A percentile compares a stretch with the other conserved stretches of the same genome.
phyloP scores from a whole-genome alignment of 1,140 invertebrate genomes.

The Diploscapter pachys region DNA sequence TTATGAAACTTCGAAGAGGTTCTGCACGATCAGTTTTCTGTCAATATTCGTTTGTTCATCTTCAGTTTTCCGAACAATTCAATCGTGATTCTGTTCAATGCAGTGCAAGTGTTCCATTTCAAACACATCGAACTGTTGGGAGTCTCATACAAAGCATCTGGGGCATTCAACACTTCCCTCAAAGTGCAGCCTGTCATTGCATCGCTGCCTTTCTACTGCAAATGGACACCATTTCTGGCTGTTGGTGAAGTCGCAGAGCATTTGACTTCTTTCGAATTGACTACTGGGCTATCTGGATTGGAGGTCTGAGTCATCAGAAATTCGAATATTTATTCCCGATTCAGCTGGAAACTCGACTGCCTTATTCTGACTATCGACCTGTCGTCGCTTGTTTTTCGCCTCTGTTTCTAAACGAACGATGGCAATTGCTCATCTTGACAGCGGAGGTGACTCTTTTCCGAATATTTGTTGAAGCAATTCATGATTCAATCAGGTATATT shows the following conservation, averaged over 20 bases:
- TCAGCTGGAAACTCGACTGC: constrained; percentile 42
- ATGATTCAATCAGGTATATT: constrained; percentile 40
- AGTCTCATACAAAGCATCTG: constrained; percentile 37
- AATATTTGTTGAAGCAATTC: background rate
- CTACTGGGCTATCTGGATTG: constrained; percentile 5
- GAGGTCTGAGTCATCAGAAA: background rate
- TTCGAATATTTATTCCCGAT: constrained; percentile 26
- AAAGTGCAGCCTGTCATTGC: constrained; percentile 34
- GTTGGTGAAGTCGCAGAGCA: constrained; percentile 18
- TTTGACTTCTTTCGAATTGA: constrained; percentile 17
- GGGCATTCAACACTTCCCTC: constrained; percentile 35
- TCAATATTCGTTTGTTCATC: background rate
- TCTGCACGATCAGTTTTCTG: too few relatives aligned
- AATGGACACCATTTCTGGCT: constrained; percentile 39
- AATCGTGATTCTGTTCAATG: constrained; percentile 50
- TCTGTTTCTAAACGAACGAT: constrained; percentile 54
- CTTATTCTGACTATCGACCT: constrained; percentile 26
- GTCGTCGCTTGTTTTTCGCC: constrained; percentile 55
- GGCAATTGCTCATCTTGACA: constrained; percentile 52
- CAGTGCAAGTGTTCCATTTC: constrained; percentile 44
- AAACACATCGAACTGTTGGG: constrained; percentile 32
- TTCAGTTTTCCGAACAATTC: constrained; percentile 48
- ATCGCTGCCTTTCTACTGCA: constrained; percentile 41
- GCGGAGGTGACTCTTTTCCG: constrained; percentile 10
- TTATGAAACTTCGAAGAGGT: constrained; percentile 26